Evolutionary conservation across 2,888 invertebrate species (phyloP).

Genomic region (Eupithecia abbreviata): DNA sequence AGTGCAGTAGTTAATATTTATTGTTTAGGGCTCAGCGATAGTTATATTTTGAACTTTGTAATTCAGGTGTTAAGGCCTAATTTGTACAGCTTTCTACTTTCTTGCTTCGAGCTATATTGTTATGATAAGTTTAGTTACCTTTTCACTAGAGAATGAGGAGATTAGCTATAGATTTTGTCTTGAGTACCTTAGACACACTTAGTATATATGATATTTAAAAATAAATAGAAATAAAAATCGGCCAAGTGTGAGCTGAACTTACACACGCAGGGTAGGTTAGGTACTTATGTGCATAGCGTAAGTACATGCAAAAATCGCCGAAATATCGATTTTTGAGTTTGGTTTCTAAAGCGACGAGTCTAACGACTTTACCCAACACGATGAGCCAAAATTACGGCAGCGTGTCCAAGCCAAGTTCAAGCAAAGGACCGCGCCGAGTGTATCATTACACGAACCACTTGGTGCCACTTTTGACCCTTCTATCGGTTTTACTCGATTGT

Average conservation of each 20-base stretch:
- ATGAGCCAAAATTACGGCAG: too few relatives aligned
- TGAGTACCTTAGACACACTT: not conserved
- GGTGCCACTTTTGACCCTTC: too few relatives aligned
- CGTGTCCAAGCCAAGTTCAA: too few relatives aligned
- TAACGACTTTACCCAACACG: not conserved
- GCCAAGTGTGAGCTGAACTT: not conserved
- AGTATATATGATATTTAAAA: not conserved
- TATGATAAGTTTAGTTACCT: not conserved
- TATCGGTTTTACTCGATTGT: not conserved
- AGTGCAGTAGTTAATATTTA: constrained; percentile 7
- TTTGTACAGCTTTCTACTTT: not conserved
- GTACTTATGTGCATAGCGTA: too few relatives aligned
- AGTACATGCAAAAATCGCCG: not conserved
- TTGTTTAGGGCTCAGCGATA: not conserved
- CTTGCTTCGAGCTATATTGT: constrained; percentile 7
- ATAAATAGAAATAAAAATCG: not conserved
- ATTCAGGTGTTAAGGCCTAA: constrained; percentile 1
- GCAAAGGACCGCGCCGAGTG: too few relatives aligned
- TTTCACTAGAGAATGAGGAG: not conserved
- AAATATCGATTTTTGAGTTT: not conserved
- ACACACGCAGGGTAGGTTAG: not conserved
- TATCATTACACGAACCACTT: too few relatives aligned
- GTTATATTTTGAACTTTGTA: not conserved
- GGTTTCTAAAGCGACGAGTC: not conserved
- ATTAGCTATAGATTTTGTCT: not conserved